Base-by-base conservation (phyloP, 2,797 vertebrate species). In the Coranthus polyacanthus region DNA sequence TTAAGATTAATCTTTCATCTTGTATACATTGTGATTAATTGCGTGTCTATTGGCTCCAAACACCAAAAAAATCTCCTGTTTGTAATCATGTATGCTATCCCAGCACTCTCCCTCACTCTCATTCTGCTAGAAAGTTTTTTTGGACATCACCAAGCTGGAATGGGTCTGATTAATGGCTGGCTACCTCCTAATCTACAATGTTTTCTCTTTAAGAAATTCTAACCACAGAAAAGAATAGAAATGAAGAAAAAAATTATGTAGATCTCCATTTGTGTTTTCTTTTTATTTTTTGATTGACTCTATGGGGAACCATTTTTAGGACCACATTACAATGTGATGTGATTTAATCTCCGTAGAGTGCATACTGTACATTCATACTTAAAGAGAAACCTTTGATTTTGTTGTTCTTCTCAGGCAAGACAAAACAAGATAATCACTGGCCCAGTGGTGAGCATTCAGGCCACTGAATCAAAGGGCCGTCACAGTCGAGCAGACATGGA, bases 391-490 rank as follows among this genome's bases (percentile, higher is more conserved):
- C 42, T 38, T 34, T 67, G 34, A 69, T 45, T n/a, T 21, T 20
- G 39, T 6, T 54, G 2, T 49, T 76, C 18, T 63, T 16, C 81
- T 67, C 63, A 96, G 96, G 63, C 54, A 39, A 84, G 79, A 12
- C 72, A 56, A 52, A 85, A 87, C 57, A 95, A 86, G 84, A 37
- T 79, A 56, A 67, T 79, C 24, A 89, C 82, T 61, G 91, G 88
- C 1, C 60, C 86, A 12, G 80, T 78, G 0, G 37, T 49, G 41
- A 59, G 47, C 66, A 84, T 0, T 37, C 89, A 90, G 2, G 52
- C 84, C 0, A 26, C 64, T 50, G 74, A 91, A 72, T 86, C 93
- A 10, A 77, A 88, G n/a, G 80, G 81, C 36, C 57, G 9, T 22
- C 72, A 2, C 11, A 17, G 76, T 17, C 84, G 90, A 29, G 80